Evolutionary conservation across 2,888 invertebrate genomes (phyloP).

Genomic region (Andrena minutula): DNA sequence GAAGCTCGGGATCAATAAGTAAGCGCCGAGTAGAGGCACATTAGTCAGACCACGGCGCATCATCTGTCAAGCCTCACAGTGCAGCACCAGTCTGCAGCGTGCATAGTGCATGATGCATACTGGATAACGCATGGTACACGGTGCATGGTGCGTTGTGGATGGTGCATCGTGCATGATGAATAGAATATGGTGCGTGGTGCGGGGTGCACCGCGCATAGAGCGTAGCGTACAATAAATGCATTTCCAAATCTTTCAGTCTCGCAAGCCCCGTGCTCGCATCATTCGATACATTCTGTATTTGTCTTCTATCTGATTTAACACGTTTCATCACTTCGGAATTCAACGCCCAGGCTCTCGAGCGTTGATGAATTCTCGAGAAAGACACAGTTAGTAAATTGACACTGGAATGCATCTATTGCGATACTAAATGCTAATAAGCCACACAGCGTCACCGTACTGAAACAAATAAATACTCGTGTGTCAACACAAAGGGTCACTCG

Average conservation of each 20-base stretch:
- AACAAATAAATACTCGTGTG: conserved; percentile 2
- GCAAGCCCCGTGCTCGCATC: too few relatives aligned
- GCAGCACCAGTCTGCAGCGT: background rate
- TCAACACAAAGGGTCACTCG: background rate
- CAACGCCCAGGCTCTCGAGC: background rate
- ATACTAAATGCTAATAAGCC: conserved; percentile 26
- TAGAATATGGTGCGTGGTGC: background rate
- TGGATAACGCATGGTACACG: background rate
- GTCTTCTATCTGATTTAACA: too few relatives aligned
- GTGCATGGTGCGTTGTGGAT: conserved; percentile 2
- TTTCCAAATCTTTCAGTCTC: background rate
- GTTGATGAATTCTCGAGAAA: conserved; percentile 17
- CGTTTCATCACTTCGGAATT: background rate
- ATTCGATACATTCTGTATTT: background rate
- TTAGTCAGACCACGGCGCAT: background rate
- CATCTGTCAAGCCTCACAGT: conserved; percentile 1
- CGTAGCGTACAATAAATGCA: background rate
- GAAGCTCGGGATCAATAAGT: background rate
- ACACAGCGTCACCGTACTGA: background rate
- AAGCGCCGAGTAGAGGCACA: background rate
- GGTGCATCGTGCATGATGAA: background rate
- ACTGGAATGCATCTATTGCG: conserved; percentile 19
- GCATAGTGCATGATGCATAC: background rate
- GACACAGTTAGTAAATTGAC: conserved; percentile 17
- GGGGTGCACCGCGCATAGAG: background rate